These are phyloP conservation scores for Therioaphis trifolii DNA, from an alignment of 2,888 invertebrate species.

Conservation along the genomic window DNA sequence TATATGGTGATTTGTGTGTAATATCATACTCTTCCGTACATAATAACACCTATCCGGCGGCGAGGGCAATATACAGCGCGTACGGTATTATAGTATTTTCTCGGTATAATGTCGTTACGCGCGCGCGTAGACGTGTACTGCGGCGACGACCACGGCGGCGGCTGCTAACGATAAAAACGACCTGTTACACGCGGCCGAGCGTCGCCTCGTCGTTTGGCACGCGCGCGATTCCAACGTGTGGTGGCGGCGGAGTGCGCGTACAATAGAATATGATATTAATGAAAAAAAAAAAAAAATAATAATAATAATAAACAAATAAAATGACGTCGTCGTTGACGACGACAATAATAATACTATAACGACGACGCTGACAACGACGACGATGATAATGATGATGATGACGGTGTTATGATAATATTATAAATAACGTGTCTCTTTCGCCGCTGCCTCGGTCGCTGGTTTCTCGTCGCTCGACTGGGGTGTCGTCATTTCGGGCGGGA, in stretches of 20 bases:
- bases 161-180: background rate
- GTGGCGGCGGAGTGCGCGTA: background rate
- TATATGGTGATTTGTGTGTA: no score
- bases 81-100: no score
- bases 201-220: background rate
- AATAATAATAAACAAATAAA: background rate
- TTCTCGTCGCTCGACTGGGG: slow-evolving; percentile 5
- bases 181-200: background rate
- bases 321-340: background rate
- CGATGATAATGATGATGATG: background rate
- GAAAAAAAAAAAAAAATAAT: no score
- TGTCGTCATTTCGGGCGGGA: background rate
- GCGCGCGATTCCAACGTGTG: background rate
- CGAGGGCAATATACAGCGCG: no score
- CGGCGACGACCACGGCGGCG: background rate
- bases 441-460: background rate
- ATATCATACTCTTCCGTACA: no score
- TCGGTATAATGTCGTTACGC: no score
- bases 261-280: background rate
- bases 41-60: no score
- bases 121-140: no score
- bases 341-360: background rate
- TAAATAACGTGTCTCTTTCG: slow-evolving; percentile 25
- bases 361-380: background rate
- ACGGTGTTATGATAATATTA: background rate